Evolutionary conservation across 1,140 invertebrate species (phyloP), one percentile per base, ranked within the genome.

Genomic region (Eciton burchellii): DNA sequence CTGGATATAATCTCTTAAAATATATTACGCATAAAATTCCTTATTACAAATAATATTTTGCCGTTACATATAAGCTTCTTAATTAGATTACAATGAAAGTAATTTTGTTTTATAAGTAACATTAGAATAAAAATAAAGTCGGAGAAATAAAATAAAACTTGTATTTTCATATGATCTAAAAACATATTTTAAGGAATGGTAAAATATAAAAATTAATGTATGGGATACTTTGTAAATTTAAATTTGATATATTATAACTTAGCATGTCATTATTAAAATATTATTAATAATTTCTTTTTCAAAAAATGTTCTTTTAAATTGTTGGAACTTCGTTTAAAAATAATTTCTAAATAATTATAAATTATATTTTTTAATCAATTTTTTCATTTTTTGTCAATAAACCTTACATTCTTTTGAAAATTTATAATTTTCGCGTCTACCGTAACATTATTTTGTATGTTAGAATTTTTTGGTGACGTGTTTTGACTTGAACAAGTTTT

Each of bases 371-470:
- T 72, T 71, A 16, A 54, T 24, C 56, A 57, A 26, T 73, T 54
- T 57, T 24, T 16, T 84, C 45, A 12, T 43, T 57, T 62, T 82
- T 84, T 74, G 60, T 89, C 81, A 89, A 35, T 91, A 74, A 93
- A 94, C 65, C 89, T 86, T 26, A 94, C 93, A 5, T 83, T 88
- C 65, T 93, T 93, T 5, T 79, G 57, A 5, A n/a, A 60, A 56
- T 83, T 84, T n/a, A 66, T 87, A 26, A 65, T 88, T 81, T 88
- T 92, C 4, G 83, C 59, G 85, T 85, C 82, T 11, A 84, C 57
- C 72, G 83, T 60, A 57, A 6, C 8, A 16, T 57, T 84, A 43
- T 43, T 87, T 5, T 82, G 88, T 21, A 85, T 65, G 21, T 71
- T 90, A 57, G 84, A 82, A 73, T 90, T 92, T 5, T 68, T 76